Conservation (phyloP, 2,888 invertebrate species). For the Nesidiocoris tenuis region DNA sequence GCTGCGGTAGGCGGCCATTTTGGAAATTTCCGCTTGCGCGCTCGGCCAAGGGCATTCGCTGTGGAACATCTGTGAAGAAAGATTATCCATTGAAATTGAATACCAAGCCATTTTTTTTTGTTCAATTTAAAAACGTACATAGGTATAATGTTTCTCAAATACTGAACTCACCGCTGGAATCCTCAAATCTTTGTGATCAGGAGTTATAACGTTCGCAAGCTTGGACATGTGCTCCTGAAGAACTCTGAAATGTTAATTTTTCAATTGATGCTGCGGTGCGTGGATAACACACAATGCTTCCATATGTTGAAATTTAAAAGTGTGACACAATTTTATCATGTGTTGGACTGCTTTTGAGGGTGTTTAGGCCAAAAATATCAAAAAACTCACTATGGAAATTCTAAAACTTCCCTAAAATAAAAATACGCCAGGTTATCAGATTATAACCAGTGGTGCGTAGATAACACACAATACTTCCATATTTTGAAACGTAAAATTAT, state of each 20-base stretch:
- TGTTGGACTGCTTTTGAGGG: too few relatives aligned
- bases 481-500: too few relatives aligned
- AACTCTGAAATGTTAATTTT: conserved; percentile 66
- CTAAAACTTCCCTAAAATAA: too few relatives aligned
- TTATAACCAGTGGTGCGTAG: too few relatives aligned
- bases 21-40: conserved; percentile 84
- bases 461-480: too few relatives aligned
- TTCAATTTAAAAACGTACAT: background rate
- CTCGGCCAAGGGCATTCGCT: conserved; percentile 95
- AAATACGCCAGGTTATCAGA: too few relatives aligned
- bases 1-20: conserved; percentile 87
- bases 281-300: too few relatives aligned
- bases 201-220: conserved; percentile 71
- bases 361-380: too few relatives aligned
- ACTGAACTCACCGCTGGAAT: conserved; percentile 60
- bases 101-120: background rate
- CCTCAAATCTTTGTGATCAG: conserved; percentile 75
- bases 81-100: conserved; percentile 19
- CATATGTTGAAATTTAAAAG: too few relatives aligned
- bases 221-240: conserved; percentile 86
- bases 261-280: too few relatives aligned
- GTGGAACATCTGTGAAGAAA: conserved; percentile 66
- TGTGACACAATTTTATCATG: too few relatives aligned
- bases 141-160: background rate
- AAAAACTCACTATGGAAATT: too few relatives aligned